A percentile compares a stretch with the other conserved stretches of the same genome.
phyloP scores from a whole-genome alignment of 1,140 invertebrate genomes.

The Aphis gossypii region DNA sequence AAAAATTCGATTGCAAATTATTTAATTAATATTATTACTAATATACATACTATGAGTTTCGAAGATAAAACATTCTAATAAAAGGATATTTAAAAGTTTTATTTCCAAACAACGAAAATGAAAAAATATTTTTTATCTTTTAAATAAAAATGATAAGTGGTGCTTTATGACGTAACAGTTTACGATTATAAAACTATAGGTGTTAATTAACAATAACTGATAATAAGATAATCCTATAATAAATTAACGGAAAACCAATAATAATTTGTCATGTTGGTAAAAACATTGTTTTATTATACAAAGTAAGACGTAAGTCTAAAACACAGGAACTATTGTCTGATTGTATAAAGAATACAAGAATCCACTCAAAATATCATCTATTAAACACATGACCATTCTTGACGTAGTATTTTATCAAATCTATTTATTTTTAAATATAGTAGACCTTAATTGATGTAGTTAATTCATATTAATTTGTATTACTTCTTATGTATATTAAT shows the following conservation, averaged over 20 bases:
- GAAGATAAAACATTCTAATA: neutral
- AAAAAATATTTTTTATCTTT: neutral
- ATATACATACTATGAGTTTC: neutral
- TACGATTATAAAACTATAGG: neutral
- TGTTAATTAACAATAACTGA: neutral
- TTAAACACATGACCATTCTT: neutral
- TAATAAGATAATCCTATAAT: neutral
- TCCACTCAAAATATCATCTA: neutral
- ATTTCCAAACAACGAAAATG: neutral
- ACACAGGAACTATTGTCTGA: neutral
- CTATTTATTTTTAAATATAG: too few relatives aligned
- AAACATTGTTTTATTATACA: neutral
- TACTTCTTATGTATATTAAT: neutral
- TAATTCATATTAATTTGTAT: neutral
- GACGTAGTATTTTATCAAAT: neutral
- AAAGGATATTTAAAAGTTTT: neutral
- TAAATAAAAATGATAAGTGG: neutral
- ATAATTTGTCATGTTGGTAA: neutral
- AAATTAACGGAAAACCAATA: neutral
- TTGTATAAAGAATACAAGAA: neutral
- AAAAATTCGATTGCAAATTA: neutral
- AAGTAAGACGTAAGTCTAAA: neutral
- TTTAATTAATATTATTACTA: neutral
- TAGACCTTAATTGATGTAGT: too few relatives aligned
- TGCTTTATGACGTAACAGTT: neutral